phyloP scores from a whole-genome alignment of 2,113 vertebrate species.

The Rhinolophus sinicus region DNA sequence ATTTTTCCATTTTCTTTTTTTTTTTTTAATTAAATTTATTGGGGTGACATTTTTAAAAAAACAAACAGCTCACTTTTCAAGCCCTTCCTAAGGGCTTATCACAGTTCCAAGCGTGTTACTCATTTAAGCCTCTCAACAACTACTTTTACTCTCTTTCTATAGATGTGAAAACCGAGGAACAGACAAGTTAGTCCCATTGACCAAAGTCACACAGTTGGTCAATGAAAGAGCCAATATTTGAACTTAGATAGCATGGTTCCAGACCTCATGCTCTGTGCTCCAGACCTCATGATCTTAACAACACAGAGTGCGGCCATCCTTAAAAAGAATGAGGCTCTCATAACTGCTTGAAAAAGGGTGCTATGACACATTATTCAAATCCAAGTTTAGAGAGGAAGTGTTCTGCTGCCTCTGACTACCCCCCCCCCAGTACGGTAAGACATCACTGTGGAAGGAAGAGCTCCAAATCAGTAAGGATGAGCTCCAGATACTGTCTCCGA shows the following conservation, averaged over 20 bases:
- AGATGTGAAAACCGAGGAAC: background rate
- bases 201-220: background rate
- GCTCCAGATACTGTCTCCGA: background rate
- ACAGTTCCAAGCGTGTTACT: background rate
- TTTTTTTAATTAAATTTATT: no score
- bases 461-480: background rate
- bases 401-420: background rate
- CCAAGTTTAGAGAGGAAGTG: background rate
- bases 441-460: background rate
- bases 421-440: background rate
- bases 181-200: background rate
- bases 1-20: background rate
- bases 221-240: background rate
- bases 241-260: background rate
- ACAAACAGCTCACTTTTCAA: background rate
- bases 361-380: background rate
- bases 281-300: background rate
- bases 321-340: background rate
- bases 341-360: background rate
- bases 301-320: background rate
- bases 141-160: background rate
- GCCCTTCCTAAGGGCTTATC: background rate
- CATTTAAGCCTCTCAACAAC: background rate
- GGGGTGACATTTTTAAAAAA: no score
- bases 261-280: background rate